A percentile compares a stretch with the other conserved stretches of the same genome.
Conservation (phyloP, 2,888 invertebrate genomes). For the Diaphora mendica region DNA sequence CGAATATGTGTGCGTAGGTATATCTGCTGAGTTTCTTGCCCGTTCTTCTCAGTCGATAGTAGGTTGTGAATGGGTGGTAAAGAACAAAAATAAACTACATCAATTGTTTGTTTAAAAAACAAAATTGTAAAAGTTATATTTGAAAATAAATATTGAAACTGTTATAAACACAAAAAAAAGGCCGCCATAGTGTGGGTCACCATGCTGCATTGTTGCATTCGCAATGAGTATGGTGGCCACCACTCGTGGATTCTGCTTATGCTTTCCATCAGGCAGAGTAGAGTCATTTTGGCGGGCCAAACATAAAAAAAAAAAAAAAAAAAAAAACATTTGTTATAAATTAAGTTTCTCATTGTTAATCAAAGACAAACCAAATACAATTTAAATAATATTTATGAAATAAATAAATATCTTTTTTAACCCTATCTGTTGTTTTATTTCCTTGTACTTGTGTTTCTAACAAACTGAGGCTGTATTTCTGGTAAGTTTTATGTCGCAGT, state of each 20-base stretch:
- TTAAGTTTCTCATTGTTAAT: not conserved
- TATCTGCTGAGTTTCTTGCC: conserved; percentile 80
- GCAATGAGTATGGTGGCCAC: too few species aligned
- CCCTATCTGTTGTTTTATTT: conserved; percentile 62
- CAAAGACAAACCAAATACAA: conserved; percentile 33
- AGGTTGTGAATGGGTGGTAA: conserved; percentile 76
- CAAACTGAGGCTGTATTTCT: conserved; percentile 2
- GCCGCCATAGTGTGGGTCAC: too few species aligned
- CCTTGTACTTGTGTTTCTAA: conserved; percentile 16
- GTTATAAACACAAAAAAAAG: not conserved
- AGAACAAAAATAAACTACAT: conserved; percentile 27
- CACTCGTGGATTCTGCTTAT: too few species aligned
- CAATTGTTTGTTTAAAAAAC: not conserved
- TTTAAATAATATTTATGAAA: conserved; percentile 24
- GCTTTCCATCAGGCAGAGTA: too few species aligned
- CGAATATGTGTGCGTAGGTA: conserved; percentile 9
- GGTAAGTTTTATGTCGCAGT: too few species aligned
- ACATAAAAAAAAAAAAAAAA: too few species aligned
- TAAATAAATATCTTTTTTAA: conserved; percentile 40
- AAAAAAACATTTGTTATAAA: not conserved
- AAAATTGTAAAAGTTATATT: not conserved
- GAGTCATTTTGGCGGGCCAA: too few species aligned
- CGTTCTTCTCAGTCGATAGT: conserved; percentile 80
- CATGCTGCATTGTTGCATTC: too few species aligned
- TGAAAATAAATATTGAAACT: not conserved